These are phyloP conservation scores for Chelon labrosus DNA, from an alignment of 2,797 vertebrate genomes.

Conservation along the genomic window DNA sequence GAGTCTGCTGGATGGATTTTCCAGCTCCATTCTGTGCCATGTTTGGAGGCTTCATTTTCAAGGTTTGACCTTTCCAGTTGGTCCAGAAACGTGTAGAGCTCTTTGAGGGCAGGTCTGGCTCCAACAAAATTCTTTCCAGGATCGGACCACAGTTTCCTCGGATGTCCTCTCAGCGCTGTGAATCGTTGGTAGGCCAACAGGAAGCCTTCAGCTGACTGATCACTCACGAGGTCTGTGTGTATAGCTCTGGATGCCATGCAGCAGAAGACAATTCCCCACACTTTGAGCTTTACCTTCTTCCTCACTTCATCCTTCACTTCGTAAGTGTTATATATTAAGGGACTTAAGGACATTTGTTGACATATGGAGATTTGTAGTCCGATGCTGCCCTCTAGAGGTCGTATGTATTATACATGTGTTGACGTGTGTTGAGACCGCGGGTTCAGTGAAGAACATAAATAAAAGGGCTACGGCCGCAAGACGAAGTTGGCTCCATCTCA, in stretches of 20 bases:
- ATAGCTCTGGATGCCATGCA: not conserved
- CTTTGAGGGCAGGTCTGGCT: not conserved
- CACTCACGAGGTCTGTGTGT: conserved; percentile 3
- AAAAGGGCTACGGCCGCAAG: no score
- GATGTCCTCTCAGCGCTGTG: conserved; percentile 18
- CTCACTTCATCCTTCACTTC: not conserved
- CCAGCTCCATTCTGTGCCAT: conserved; percentile 30
- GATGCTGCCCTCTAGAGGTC: no score
- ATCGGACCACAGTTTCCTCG: conserved; percentile 24
- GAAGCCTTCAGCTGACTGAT: conserved; percentile 10
- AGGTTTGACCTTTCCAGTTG: not conserved
- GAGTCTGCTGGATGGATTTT: conserved; percentile 23
- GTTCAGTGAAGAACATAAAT: no score
- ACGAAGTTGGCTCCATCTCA: no score
- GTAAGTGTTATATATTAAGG: no score
- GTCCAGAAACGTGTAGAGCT: not conserved
- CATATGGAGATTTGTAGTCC: no score
- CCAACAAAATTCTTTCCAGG: conserved; percentile 5
- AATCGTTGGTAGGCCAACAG: conserved; percentile 25
- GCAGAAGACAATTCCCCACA: not conserved
- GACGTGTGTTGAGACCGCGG: no score
- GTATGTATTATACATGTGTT: no score
- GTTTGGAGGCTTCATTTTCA: not conserved
- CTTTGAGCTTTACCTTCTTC: not conserved
- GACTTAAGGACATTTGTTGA: no score